Conservation (phyloP, 2,113 vertebrate species). For the Pyxicephalus adspersus region DNA sequence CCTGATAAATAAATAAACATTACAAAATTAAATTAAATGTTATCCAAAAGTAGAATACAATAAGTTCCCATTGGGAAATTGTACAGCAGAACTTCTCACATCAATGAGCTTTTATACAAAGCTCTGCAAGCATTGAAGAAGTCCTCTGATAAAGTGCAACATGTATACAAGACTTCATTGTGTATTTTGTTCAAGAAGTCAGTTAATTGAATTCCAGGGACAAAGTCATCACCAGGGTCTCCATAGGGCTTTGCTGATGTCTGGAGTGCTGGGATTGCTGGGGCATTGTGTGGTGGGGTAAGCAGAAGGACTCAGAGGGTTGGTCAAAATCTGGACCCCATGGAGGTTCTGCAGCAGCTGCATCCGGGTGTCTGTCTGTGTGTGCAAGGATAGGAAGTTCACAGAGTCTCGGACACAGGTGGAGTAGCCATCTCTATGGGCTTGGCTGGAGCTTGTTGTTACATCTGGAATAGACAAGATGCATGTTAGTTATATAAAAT, state of each 20-base stretch:
- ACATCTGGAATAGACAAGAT: constrained; percentile 40
- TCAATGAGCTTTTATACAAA: no score
- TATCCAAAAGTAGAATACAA: no score
- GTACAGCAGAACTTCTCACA: no score
- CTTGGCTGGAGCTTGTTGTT: constrained; percentile 23
- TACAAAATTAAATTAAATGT: no score
- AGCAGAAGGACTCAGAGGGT: background rate
- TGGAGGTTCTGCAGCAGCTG: constrained; percentile 64
- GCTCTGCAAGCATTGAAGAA: no score
- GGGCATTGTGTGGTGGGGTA: background rate
- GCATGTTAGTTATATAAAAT: constrained; percentile 12
- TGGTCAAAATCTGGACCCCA: constrained; percentile 1
- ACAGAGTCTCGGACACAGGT: constrained; percentile 66
- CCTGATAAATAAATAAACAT: no score
- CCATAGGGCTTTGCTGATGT: constrained; percentile 58
- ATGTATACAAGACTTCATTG: no score
- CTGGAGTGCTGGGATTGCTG: constrained; percentile 28
- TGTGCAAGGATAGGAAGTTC: constrained; percentile 62
- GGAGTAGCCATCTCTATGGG: constrained; percentile 62
- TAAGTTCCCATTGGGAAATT: no score
- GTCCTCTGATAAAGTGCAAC: no score
- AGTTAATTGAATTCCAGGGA: background rate
- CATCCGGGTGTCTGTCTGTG: constrained; percentile 42
- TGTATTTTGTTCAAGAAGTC: no score
- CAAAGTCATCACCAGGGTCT: constrained; percentile 63